Evolutionary conservation across 2,113 vertebrate species (phyloP), one percentile per base, ranked within the genome.

Genomic region (Bettongia penicillata): DNA sequence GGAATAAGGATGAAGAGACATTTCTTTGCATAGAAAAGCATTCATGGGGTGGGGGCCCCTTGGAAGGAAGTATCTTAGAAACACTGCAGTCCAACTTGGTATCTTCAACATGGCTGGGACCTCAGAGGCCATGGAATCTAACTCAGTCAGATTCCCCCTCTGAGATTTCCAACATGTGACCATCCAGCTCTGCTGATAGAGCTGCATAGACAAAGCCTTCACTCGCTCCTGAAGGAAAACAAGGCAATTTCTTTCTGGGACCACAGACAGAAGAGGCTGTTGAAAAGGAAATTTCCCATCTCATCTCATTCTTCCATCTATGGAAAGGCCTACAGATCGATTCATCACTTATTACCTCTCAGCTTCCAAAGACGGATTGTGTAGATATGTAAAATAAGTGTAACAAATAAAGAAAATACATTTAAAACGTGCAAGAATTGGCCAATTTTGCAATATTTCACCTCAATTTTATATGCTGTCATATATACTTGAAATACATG

Each of bases 401-500:
- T 25, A 47, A 95, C 95, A 97, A 97, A 97, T 96, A 92, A 0
- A 91, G 95, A 95, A 97, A 97, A 94, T 94, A 96, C 97, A 97
- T 96, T 96, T 94, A 43, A 89, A 96, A 94, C 53, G 53, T 93
- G 93, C 61, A 94, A 57, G 95, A 97, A 97, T 53, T 90, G 91
- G 93, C 92, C 19, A 51, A 91, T 97, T 97, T 98, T 94, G 55
- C 68, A 55, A 96, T 97, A 93, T 98, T 98, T 98, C 95, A 95
- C 95, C 37, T 57, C 89, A 61, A 90, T 97, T 97, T 98, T 97
- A 97, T 97, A 95, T 96, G 96, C 96, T 97, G 97, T 97, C 97
- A 97, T 92, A 95, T 98, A 95, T 57, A 95, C 94, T 98, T 98
- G 97, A 96, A 94, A 96, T 97, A 97, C 97, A 96, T 92, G 96